Base-by-base conservation (phyloP, 2,113 vertebrate genomes). In the Gorsachius goisagi region DNA sequence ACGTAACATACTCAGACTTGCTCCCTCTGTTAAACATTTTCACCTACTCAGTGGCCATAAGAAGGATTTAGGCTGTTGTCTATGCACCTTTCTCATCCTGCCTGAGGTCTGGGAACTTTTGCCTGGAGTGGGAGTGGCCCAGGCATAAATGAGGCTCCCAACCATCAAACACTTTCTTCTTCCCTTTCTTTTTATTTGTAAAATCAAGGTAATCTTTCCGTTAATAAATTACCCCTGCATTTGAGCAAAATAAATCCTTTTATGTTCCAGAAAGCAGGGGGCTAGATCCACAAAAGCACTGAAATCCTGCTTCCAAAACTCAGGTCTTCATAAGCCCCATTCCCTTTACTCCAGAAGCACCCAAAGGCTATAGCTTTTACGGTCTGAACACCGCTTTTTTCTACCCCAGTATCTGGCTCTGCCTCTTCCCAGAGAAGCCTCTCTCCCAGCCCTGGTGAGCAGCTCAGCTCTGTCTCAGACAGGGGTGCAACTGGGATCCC, bases 271-370 rank as follows among this genome's bases (percentile, higher is more conserved):
- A 95, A 95, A 69, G 62, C 52, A 75, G 33, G 84, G 13, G 27
- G 28, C 64, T 89, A 74, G 49, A 19, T 87, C n/a, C 37, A 67
- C 64, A 81, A 11, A 55, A 53, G n/a, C 47, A 63, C 15, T 81
- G 44, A 91, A 72, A 89, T 28, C 30, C 26, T 88, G 33, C 26
- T 90, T 72, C 74, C 85, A 91, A 86, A 95, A 82, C 23, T 49
- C 44, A 59, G 15, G 26, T 68, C 49, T 85, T 60, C 14, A 1
- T 82, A 66, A 77, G 4, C 11, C 13, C 20, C 12, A 3, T 14
- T 84, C 20, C 11, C 32, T 78, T 71, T 53, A 60, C 49, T 64
- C 60, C 14, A 12, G 33, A 79, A 83, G 30, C 23, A 85, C 20
- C 33, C 56, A 26, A 53, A 69, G 24, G 35, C 32, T 66, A 22